Conservation (phyloP, 2,113 vertebrate genomes). For the Amphilophus citrinellus region DNA sequence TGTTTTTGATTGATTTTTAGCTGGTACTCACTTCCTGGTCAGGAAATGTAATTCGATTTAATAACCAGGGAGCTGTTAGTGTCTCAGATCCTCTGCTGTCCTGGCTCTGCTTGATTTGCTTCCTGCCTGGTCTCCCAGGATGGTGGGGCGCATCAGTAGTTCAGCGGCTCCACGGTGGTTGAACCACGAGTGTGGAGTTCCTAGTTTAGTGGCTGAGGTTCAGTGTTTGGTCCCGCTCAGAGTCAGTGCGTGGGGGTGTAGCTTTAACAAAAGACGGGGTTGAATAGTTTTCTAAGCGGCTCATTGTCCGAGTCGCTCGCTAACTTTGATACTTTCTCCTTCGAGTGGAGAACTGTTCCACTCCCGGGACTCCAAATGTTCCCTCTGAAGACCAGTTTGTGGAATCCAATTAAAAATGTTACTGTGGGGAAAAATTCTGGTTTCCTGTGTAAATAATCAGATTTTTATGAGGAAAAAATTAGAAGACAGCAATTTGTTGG, state of each 20-base stretch:
- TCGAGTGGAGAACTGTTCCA: neutral
- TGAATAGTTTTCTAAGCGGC: neutral
- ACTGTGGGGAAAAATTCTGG: neutral
- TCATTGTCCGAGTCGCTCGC: neutral
- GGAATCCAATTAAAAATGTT: neutral
- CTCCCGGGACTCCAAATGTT: neutral
- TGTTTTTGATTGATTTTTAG: conserved; percentile 33
- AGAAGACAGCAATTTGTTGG: too few relatives aligned
- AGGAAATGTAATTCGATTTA: neutral
- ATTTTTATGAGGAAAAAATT: neutral
- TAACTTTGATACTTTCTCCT: neutral
- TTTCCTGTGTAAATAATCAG: conserved; percentile 6
- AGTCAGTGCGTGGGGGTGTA: too few relatives aligned
- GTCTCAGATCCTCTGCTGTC: neutral
- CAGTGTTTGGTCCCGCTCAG: too few relatives aligned
- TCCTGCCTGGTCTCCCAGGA: conserved; percentile 1
- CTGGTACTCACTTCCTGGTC: conserved; percentile 32
- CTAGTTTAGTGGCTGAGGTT: neutral
- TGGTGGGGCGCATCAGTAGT: neutral
- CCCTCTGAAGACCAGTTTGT: neutral
- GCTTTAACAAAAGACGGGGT: neutral
- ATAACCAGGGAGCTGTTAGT: conserved; percentile 12
- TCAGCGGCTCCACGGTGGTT: conserved; percentile 26
- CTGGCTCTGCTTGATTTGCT: conserved; percentile 22
- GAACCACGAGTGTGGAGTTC: conserved; percentile 25